Evolutionary conservation across 2,113 vertebrate species (phyloP).

Genomic region (Alces alces): DNA sequence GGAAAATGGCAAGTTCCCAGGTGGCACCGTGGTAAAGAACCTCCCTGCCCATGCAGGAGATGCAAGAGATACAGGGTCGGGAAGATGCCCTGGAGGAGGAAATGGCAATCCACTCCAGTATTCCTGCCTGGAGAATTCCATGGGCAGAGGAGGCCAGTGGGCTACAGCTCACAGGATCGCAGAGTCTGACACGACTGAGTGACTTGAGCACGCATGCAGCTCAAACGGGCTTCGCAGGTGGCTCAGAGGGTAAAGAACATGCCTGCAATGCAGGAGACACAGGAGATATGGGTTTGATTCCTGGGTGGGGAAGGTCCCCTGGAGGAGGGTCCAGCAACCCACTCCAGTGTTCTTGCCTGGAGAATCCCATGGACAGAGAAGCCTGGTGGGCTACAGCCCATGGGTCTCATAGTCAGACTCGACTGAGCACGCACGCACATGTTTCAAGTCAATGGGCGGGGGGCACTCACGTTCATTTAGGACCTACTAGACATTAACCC

Average conservation of each 20-base stretch:
- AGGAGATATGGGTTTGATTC: neutral
- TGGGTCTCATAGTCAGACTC: fast-evolving
- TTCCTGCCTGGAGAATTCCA: neutral
- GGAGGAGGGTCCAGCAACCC: neutral
- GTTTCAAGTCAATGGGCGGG: fast-evolving
- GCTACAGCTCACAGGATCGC: neutral
- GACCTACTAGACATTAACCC: neutral
- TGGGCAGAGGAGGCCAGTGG: neutral
- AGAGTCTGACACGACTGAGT: neutral
- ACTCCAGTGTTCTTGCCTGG: neutral
- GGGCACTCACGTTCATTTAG: neutral
- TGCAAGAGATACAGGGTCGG: neutral
- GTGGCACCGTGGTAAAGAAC: neutral
- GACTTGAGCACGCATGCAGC: neutral
- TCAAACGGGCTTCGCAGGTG: neutral
- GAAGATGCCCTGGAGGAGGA: neutral
- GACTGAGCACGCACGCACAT: fast-evolving
- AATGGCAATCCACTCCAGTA: neutral
- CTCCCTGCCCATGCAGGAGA: neutral
- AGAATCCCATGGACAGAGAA: neutral
- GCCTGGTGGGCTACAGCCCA: neutral
- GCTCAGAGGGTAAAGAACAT: neutral
- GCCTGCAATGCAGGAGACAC: neutral
- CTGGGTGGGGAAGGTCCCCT: neutral
- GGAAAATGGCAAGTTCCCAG: neutral